phyloP scores from a whole-genome alignment of 2,797 vertebrate species.

The Lepus townsendii region DNA sequence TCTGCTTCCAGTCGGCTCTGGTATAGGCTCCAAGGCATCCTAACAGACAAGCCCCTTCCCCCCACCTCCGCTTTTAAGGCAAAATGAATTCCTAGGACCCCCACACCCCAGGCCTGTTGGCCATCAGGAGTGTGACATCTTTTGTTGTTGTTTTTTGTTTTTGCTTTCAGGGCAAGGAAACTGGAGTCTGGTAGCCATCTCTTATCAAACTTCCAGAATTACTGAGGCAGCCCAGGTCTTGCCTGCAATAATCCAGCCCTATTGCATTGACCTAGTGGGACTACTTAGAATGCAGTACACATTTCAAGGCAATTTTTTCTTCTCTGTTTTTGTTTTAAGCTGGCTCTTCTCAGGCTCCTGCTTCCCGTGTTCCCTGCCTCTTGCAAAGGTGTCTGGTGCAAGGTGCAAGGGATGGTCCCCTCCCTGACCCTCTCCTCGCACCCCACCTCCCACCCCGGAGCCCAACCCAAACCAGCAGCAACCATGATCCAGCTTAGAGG shows the following conservation, averaged over 20 bases:
- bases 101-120: neutral
- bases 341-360: conserved; percentile 68
- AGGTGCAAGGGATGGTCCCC: neutral
- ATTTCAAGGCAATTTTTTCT: conserved; percentile 78
- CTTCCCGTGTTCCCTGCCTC: conserved; percentile 74
- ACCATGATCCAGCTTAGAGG: conserved; percentile 40
- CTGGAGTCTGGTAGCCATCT: conserved; percentile 36
- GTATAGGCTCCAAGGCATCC: neutral
- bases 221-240: conserved; percentile 75
- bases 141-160: neutral
- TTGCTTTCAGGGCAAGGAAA: conserved; percentile 29
- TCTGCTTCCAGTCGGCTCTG: neutral
- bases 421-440: neutral
- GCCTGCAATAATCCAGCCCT: conserved; percentile 81
- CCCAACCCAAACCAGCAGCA: neutral
- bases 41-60: neutral
- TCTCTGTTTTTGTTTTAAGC: conserved; percentile 81
- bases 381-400: conserved; percentile 53
- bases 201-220: conserved; percentile 84
- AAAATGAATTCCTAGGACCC: conserved; percentile 1
- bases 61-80: conserved; percentile 53
- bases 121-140: conserved; percentile 36
- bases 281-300: conserved; percentile 89
- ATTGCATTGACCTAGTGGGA: conserved; percentile 76
- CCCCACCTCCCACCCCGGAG: neutral